These are phyloP conservation scores for Ancistrus triradiatus DNA, from an alignment of 2,113 vertebrate species.

Conservation along the genomic window DNA sequence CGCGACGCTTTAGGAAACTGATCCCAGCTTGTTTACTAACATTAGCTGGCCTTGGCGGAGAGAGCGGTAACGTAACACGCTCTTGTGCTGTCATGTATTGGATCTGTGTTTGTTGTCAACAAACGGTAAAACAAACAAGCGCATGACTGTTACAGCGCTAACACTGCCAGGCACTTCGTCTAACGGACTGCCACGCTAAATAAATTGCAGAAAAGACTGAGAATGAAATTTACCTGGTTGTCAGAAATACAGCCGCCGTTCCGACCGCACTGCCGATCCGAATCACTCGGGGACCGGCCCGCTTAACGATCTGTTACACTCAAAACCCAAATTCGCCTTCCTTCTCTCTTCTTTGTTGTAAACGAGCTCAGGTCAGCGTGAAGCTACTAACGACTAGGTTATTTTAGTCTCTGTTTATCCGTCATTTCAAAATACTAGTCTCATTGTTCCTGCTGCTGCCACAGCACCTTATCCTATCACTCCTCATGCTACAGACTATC, in stretches of 20 bases:
- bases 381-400: constrained; percentile 13
- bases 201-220: neutral
- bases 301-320: constrained; percentile 13
- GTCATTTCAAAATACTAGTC: constrained; percentile 40
- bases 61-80: neutral
- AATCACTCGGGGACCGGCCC: neutral
- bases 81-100: too few relatives aligned
- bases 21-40: constrained; percentile 17
- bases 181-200: neutral
- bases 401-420: neutral
- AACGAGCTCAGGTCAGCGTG: constrained; percentile 20
- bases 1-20: too few relatives aligned
- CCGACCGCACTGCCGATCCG: neutral
- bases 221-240: constrained; percentile 23
- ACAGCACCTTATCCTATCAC: too few relatives aligned
- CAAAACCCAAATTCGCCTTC: constrained; percentile 21
- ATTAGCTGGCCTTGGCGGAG: neutral
- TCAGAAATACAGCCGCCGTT: constrained; percentile 3
- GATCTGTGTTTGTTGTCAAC: too few relatives aligned
- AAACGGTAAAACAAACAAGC: too few relatives aligned
- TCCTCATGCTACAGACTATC: too few relatives aligned
- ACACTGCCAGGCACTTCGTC: neutral
- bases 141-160: too few relatives aligned
- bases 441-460: neutral
- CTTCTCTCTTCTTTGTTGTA: constrained; percentile 40